Evolutionary conservation across 1,140 invertebrate genomes (phyloP), one percentile per base, ranked within the genome.

Genomic region (Pomacea maculata): DNA sequence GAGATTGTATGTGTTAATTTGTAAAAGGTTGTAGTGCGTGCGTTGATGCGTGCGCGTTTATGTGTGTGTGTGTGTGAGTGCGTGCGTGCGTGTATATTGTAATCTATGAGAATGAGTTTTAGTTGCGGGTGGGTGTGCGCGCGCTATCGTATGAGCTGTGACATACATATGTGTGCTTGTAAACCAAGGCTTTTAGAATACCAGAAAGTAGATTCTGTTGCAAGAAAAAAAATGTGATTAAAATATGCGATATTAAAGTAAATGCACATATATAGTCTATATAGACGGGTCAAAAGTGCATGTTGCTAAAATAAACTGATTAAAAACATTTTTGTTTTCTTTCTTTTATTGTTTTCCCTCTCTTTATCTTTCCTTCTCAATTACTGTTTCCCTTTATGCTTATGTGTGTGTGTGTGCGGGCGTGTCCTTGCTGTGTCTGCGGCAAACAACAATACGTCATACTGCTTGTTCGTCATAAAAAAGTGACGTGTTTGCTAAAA

Each of bases 401-500:
- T 45, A 54, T 61, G 52, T 75, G n/a, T 75, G 72, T 74, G 72
- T 74, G 74, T 75, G 74, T 34, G 74, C 19, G 74, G 7, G 55
- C 15, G 12, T 11, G 34, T 52, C 5, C 12, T 4, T 71, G 70
- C 25, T 19, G 71, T 73, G 71, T 65, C n/a, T 7, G 64, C 64
- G 21, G 57, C 11, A 61, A 61, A 61, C 57, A 61, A 61, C 3
- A 61, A 61, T 14, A 11, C 8, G 11, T 14, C 57, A 61, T 17
- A 14, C 15, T 6, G 4, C 8, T 61, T 61, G 11, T 61, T 61
- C 8, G 57, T 11, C 57, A 61, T 8, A 1, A 14, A 61, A 61
- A 61, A 11, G 4, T 61, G 34, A 45, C 34, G 34, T 17, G 4
- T 61, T 61, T 61, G 57, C 11, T 61, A 61, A 61, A 9, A 61